Percentiles rank a stretch among this genome's conserved stretches.
Evolutionary conservation across 2,888 invertebrate genomes (phyloP).

Genomic region (Spicauda simplicius): DNA sequence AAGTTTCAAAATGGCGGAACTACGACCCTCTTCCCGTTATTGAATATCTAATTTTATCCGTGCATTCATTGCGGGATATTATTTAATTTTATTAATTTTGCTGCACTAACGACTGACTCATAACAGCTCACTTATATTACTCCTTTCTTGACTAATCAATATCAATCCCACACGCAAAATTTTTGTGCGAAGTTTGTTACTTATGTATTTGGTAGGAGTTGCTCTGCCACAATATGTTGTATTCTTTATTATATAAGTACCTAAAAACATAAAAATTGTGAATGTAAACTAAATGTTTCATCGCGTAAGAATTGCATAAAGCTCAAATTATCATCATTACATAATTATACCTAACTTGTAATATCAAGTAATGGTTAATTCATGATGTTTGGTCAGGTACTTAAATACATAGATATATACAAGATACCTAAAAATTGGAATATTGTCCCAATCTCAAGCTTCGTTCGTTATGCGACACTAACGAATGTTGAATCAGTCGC

Average conservation of each 20-base stretch:
- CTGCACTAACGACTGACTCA: slow-evolving; percentile 57
- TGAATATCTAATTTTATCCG: slow-evolving; percentile 83
- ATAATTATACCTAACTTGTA: too few species aligned
- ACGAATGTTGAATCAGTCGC: slow-evolving; percentile 14
- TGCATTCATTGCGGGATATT: slow-evolving; percentile 70
- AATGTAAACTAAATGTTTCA: too few species aligned
- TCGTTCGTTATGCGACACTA: background rate
- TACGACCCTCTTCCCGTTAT: slow-evolving; percentile 79
- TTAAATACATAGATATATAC: too few species aligned
- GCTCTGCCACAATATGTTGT: background rate
- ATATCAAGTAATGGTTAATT: too few species aligned
- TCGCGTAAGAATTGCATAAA: too few species aligned
- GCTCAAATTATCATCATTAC: too few species aligned
- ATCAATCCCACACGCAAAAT: background rate
- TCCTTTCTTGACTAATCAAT: slow-evolving; percentile 10
- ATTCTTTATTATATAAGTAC: background rate
- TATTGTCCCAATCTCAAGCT: background rate
- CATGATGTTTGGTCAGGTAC: too few species aligned
- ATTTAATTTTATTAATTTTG: too few species aligned
- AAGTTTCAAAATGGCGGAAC: slow-evolving; percentile 80
- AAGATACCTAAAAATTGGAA: background rate
- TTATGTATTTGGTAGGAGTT: background rate
- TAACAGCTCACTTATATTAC: background rate
- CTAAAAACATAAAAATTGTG: too few species aligned
- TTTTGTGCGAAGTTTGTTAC: background rate